Conservation (phyloP, 2,888 invertebrate genomes). For the Galerucella nymphaeae region DNA sequence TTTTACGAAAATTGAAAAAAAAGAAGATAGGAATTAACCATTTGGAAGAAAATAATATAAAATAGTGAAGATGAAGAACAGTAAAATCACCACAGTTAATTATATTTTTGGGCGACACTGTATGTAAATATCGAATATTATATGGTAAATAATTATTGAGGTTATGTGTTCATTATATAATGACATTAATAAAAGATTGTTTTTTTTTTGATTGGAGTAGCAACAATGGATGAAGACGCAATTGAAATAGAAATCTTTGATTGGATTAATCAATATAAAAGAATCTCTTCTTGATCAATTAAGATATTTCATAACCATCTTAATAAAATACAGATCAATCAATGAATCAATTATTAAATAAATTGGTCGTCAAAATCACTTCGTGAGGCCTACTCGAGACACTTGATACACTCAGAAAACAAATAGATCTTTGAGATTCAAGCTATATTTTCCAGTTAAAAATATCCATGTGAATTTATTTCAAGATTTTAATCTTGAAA, state of each 20-base stretch:
- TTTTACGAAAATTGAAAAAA: too few species aligned
- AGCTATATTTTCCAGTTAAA: too few species aligned
- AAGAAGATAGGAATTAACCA: too few species aligned
- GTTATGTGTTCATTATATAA: not conserved
- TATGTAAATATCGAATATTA: too few species aligned
- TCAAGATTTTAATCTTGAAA: too few species aligned
- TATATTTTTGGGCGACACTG: too few species aligned
- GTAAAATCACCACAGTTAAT: too few species aligned
- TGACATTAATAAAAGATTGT: not conserved
- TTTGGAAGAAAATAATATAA: too few species aligned
- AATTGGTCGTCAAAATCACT: constrained; percentile 46
- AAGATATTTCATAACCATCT: constrained; percentile 36
- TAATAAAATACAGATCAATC: constrained; percentile 49
- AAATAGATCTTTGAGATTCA: too few species aligned
- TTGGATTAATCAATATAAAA: constrained; percentile 30
- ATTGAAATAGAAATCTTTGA: constrained; percentile 6
- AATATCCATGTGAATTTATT: too few species aligned
- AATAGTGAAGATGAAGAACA: too few species aligned
- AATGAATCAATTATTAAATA: constrained; percentile 45
- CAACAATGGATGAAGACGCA: not conserved
- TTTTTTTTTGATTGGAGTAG: not conserved
- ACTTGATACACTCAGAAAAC: constrained; percentile 18
- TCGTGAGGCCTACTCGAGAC: constrained; percentile 38
- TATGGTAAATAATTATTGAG: not conserved
- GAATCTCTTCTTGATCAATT: constrained; percentile 33